phyloP scores from a whole-genome alignment of 2,888 invertebrate species.

The Cosmopolites sordidus region DNA sequence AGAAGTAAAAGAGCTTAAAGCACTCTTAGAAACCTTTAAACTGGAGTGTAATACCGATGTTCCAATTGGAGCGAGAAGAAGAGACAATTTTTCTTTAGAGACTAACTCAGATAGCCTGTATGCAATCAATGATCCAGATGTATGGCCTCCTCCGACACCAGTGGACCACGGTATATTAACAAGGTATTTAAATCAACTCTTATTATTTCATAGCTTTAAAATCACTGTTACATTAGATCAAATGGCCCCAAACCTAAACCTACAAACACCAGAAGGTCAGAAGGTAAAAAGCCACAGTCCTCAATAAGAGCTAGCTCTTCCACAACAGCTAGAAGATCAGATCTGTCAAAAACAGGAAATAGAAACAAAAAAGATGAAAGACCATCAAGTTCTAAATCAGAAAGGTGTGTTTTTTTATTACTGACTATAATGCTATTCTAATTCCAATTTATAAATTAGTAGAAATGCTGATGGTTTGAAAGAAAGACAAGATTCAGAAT shows the following conservation, averaged over 20 bases:
- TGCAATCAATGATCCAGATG: constrained; percentile 69
- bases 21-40: constrained; percentile 72
- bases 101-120: constrained; percentile 56
- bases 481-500: constrained; percentile 62
- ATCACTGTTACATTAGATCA: constrained; percentile 1
- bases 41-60: constrained; percentile 57
- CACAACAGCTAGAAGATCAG: constrained; percentile 36
- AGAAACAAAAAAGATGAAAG: constrained; percentile 46
- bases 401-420: constrained; percentile 27
- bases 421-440: too few relatives aligned
- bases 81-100: constrained; percentile 63
- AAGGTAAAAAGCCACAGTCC: constrained; percentile 43
- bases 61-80: constrained; percentile 50
- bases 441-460: not conserved
- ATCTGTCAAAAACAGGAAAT: constrained; percentile 31
- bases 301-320: constrained; percentile 45
- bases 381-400: constrained; percentile 44
- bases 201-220: not conserved
- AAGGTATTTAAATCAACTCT: constrained; percentile 24
- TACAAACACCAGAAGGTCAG: constrained; percentile 36
- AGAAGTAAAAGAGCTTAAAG: constrained; percentile 78
- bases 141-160: constrained; percentile 83
- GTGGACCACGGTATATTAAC: constrained; percentile 65
- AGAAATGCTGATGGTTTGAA: constrained; percentile 16
- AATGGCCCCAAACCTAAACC: constrained; percentile 40